phyloP scores from a whole-genome alignment of 2,113 vertebrate genomes.

The Ginglymostoma cirratum region DNA sequence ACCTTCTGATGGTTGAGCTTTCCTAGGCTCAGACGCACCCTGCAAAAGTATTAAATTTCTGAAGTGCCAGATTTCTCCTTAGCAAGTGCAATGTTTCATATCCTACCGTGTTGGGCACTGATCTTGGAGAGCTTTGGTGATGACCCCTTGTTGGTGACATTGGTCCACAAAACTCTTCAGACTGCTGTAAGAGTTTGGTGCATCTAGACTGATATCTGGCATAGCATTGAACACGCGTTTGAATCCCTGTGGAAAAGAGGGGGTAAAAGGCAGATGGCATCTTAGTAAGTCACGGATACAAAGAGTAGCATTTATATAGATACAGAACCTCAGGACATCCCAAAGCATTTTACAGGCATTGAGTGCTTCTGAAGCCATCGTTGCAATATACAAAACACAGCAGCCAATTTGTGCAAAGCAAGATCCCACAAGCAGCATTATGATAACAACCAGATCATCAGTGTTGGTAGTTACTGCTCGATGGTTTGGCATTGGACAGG shows the following conservation, averaged over 20 bases:
- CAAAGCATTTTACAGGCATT: neutral
- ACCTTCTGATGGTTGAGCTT: neutral
- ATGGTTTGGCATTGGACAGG: neutral
- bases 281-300: neutral
- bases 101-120: slow-evolving; percentile 24
- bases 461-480: neutral
- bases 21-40: neutral
- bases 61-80: neutral
- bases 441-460: neutral
- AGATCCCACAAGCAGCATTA: neutral
- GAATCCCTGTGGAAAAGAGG: neutral
- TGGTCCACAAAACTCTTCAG: slow-evolving; percentile 2
- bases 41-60: neutral
- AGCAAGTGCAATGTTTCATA: neutral
- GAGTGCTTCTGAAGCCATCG: neutral
- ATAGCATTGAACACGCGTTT: slow-evolving; percentile 4
- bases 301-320: neutral
- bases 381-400: neutral
- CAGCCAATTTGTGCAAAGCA: neutral
- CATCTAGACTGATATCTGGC: slow-evolving; percentile 19
- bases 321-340: neutral
- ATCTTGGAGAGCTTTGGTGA: slow-evolving; percentile 28
- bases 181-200: slow-evolving; percentile 26
- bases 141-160: slow-evolving; percentile 15
- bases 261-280: neutral